Percentiles rank a stretch among this genome's conserved stretches.
phyloP scores from a whole-genome alignment of 2,888 invertebrate genomes.

The Diplolepis rosae region DNA sequence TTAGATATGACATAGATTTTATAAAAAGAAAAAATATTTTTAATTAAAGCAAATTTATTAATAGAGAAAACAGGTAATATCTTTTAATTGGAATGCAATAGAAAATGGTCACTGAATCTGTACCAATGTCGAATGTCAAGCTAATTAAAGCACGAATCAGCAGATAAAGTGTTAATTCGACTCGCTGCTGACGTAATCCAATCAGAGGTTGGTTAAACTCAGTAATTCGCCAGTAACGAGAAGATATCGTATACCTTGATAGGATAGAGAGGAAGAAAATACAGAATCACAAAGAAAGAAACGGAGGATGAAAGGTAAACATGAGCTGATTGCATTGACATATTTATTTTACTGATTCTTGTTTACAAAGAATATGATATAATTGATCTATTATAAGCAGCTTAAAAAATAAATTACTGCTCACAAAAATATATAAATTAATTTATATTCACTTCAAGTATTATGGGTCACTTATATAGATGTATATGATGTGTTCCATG shows the following conservation, averaged over 20 bases:
- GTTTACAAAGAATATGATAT: no score
- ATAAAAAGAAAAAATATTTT: no score
- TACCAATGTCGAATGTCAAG: conserved; percentile 3
- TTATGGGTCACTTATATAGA: no score
- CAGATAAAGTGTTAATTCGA: conserved; percentile 29
- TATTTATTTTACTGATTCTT: neutral
- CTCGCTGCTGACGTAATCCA: conserved; percentile 37
- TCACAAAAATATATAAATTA: no score
- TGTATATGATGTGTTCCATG: no score
- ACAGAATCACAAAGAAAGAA: conserved; percentile 11
- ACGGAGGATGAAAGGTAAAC: conserved; percentile 5
- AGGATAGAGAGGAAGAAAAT: neutral
- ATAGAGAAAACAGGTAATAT: no score
- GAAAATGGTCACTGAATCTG: conserved; percentile 19
- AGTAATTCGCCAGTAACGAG: conserved; percentile 42
- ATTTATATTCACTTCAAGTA: no score
- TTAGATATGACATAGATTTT: no score
- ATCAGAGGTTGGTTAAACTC: conserved; percentile 41
- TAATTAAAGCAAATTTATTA: no score
- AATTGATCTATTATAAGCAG: no score
- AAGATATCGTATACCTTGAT: conserved; percentile 38
- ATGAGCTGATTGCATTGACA: neutral
- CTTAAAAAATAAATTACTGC: no score
- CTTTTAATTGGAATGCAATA: neutral
- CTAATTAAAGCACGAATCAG: conserved; percentile 29